phyloP scores from a whole-genome alignment of 2,113 vertebrate genomes.

The Tragulus kanchil region DNA sequence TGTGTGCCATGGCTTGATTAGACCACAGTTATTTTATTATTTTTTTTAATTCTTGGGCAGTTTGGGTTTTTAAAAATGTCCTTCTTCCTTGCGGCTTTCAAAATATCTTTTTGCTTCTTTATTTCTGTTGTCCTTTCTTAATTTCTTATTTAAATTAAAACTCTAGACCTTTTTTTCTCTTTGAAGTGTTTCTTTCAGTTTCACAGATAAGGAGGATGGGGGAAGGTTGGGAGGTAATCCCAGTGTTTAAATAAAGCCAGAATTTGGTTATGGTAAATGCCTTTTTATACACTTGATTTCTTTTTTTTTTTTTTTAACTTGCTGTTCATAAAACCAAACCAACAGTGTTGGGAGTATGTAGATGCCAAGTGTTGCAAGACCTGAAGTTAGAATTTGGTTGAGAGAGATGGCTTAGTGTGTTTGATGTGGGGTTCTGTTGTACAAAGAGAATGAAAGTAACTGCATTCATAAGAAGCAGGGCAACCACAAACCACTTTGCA shows the following conservation, averaged over 20 bases:
- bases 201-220: not conserved
- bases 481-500: not conserved
- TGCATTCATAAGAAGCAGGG: not conserved
- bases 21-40: not conserved
- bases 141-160: constrained; percentile 28
- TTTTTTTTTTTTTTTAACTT: not conserved
- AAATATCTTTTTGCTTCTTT: not conserved
- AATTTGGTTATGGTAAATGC: constrained; percentile 4
- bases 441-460: not conserved
- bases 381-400: not conserved
- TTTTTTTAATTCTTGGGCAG: not conserved
- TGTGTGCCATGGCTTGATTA: not conserved
- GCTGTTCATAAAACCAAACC: not conserved
- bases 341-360: not conserved
- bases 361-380: not conserved
- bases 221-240: not conserved
- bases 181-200: not conserved
- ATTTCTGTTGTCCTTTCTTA: not conserved
- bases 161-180: not conserved
- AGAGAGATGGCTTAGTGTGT: not conserved
- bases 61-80: not conserved
- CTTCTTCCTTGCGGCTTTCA: not conserved
- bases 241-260: not conserved
- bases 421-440: not conserved
- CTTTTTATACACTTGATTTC: not conserved